Evolutionary conservation across 1,140 invertebrate species (phyloP).

Genomic region (Idris sp.): DNA sequence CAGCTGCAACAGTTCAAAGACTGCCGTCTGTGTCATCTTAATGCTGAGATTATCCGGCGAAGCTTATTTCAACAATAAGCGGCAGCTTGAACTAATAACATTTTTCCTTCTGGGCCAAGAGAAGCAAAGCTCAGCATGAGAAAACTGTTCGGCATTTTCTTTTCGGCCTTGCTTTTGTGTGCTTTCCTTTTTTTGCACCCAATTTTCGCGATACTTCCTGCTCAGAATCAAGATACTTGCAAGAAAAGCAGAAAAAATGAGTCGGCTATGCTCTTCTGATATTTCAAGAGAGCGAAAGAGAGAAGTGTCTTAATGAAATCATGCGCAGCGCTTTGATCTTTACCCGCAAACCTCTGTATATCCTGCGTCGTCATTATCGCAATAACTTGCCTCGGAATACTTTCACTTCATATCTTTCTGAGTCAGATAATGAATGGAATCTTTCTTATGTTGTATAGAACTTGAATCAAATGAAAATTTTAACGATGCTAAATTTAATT

Average conservation of each 20-base stretch:
- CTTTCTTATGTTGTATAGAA: conserved; percentile 30
- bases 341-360: conserved; percentile 57
- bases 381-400: conserved; percentile 56
- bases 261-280: conserved; percentile 74
- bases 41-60: conserved; percentile 33
- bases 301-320: conserved; percentile 77
- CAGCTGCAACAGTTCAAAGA: conserved; percentile 29
- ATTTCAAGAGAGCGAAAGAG: conserved; percentile 76
- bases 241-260: conserved; percentile 62
- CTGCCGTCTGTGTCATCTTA: conserved; percentile 33
- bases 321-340: conserved; percentile 78
- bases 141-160: conserved; percentile 37
- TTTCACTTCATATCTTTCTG: conserved; percentile 39
- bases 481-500: conserved; percentile 25
- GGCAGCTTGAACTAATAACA: conserved; percentile 76
- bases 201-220: conserved; percentile 48
- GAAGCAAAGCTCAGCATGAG: conserved; percentile 20
- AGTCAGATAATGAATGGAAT: conserved; percentile 36
- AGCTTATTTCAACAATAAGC: conserved; percentile 73
- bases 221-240: conserved; percentile 36
- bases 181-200: conserved; percentile 21
- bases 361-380: conserved; percentile 53
- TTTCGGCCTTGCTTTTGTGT: conserved; percentile 47
- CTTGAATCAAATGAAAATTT: conserved; percentile 42
- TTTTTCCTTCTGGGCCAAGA: conserved; percentile 65